Evolutionary conservation across 2,888 invertebrate genomes (phyloP).

Genomic region (Apotomis betuletana): DNA sequence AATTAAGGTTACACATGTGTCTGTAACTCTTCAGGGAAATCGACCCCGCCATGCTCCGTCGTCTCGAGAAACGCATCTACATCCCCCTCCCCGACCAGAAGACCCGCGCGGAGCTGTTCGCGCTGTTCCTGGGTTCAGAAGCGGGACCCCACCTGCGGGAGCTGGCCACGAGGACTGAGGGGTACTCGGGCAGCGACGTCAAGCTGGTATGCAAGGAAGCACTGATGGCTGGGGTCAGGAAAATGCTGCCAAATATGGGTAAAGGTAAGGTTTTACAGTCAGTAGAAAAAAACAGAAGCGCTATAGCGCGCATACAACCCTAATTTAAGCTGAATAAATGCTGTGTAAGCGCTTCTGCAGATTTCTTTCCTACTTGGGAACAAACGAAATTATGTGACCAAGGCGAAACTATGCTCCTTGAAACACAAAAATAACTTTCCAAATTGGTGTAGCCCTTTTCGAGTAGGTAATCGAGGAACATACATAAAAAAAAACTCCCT

Average conservation of each 20-base stretch:
- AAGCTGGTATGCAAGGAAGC: conserved; percentile 94
- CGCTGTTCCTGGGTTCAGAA: conserved; percentile 73
- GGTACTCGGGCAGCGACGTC: conserved; percentile 95
- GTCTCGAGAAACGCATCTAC: conserved; percentile 93
- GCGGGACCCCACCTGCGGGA: conserved; percentile 52
- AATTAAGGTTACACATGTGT: neutral
- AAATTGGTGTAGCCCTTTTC: too few species aligned
- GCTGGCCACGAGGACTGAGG: conserved; percentile 84
- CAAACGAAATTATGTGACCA: too few species aligned
- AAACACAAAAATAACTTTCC: too few species aligned
- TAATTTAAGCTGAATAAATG: too few species aligned
- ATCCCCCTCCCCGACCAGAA: conserved; percentile 89
- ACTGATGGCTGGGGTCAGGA: conserved; percentile 90
- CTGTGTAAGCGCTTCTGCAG: too few species aligned
- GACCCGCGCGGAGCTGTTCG: conserved; percentile 88
- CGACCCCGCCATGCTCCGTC: conserved; percentile 92
- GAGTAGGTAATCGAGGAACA: too few species aligned
- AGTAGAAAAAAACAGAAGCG: too few species aligned
- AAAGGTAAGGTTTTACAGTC: conserved; percentile 60
- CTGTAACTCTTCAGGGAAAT: conserved; percentile 86
- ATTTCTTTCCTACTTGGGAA: too few species aligned
- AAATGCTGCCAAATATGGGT: conserved; percentile 74
- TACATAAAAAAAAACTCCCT: too few species aligned
- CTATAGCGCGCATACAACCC: too few species aligned
- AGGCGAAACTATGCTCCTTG: too few species aligned